Percentiles rank a stretch among this genome's conserved stretches.
phyloP scores from a whole-genome alignment of 2,888 invertebrate genomes.

The Heliconius ismenius region DNA sequence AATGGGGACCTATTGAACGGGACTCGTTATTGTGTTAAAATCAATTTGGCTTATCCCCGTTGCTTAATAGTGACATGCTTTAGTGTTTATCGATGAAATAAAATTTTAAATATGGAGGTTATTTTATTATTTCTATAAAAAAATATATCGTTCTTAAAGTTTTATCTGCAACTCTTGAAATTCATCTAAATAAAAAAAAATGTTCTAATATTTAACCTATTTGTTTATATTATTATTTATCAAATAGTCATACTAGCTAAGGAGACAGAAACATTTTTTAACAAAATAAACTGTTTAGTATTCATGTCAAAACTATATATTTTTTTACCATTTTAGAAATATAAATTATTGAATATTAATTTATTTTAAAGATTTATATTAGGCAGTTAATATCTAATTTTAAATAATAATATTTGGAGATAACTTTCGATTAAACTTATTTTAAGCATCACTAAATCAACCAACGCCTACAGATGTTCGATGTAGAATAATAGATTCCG shows the following conservation, averaged over 20 bases:
- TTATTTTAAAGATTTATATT: too few relatives aligned
- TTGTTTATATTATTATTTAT: too few relatives aligned
- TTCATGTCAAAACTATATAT: too few relatives aligned
- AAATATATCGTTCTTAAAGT: neutral
- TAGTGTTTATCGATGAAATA: constrained; percentile 8
- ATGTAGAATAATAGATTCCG: constrained; percentile 60
- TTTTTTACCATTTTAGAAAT: too few relatives aligned
- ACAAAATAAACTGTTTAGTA: too few relatives aligned
- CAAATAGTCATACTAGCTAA: too few relatives aligned
- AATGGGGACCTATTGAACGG: constrained; percentile 72
- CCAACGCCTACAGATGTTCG: constrained; percentile 53
- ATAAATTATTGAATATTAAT: too few relatives aligned
- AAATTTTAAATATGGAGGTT: constrained; percentile 40
- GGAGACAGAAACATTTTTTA: too few relatives aligned
- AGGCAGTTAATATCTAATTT: too few relatives aligned
- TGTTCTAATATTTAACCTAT: too few relatives aligned
- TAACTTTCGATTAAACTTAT: neutral
- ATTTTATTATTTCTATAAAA: neutral
- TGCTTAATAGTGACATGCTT: constrained; percentile 53
- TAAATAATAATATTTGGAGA: neutral
- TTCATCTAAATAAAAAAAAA: too few relatives aligned
- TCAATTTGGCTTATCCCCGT: constrained; percentile 79
- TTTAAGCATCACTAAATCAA: constrained; percentile 48
- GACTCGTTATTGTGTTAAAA: constrained; percentile 78
- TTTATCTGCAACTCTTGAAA: neutral